These are phyloP conservation scores for Diaprepes abbreviatus DNA, from an alignment of 2,888 invertebrate species.

Conservation along the genomic window DNA sequence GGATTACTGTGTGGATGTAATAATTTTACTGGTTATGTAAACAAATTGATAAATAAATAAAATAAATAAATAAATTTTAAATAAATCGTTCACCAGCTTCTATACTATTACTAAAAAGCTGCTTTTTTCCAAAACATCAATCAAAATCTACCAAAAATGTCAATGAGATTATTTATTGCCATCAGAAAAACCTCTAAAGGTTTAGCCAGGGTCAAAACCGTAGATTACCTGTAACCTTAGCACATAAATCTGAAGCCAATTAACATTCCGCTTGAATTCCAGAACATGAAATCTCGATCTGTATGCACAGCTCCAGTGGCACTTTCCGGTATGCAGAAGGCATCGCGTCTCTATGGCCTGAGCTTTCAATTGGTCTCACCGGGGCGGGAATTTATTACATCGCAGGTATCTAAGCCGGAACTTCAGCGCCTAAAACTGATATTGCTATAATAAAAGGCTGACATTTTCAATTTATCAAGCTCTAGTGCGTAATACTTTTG, in stretches of 20 bases:
- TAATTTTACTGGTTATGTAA: too few species aligned
- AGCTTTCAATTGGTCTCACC: conserved; percentile 48
- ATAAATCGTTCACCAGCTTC: too few species aligned
- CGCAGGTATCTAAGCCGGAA: conserved; percentile 42
- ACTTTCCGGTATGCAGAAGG: conserved; percentile 47
- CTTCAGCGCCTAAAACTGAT: conserved; percentile 43
- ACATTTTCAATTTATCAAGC: conserved; percentile 43
- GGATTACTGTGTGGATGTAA: too few species aligned
- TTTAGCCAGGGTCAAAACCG: conserved; percentile 30
- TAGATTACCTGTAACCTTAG: conserved; percentile 46
- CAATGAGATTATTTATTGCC: conserved; percentile 34
- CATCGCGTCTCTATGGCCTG: conserved; percentile 41
- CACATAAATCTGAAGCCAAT: conserved; percentile 46
- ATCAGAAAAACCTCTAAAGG: conserved; percentile 21
- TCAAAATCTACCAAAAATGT: neutral
- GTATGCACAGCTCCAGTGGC: conserved; percentile 44
- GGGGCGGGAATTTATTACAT: conserved; percentile 47
- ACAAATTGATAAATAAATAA: too few species aligned
- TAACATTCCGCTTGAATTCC: conserved; percentile 46
- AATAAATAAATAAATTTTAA: too few species aligned
- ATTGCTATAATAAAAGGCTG: conserved; percentile 46
- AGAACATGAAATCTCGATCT: conserved; percentile 48
- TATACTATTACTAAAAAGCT: too few species aligned
- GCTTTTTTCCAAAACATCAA: neutral
- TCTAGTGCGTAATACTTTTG: conserved; percentile 7